Percentiles rank a stretch among this genome's conserved stretches.
These are phyloP conservation scores for Anas bahamensis DNA, from an alignment of 2,797 vertebrate genomes.

Conservation along the genomic window DNA sequence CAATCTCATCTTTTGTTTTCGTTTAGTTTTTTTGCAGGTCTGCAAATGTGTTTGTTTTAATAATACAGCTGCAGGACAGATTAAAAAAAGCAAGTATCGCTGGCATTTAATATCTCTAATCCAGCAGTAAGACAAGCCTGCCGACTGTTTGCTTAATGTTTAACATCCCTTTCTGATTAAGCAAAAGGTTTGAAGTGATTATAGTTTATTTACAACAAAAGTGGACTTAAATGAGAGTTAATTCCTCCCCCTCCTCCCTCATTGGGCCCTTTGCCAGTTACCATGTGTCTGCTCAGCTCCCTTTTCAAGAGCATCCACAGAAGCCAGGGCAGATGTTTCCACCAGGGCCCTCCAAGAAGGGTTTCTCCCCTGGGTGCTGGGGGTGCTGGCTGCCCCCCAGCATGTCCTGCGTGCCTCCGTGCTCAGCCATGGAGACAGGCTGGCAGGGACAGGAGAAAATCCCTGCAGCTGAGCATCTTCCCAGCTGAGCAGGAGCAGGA, in stretches of 20 bases:
- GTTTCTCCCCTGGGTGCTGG: background rate
- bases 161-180: slow-evolving; percentile 74
- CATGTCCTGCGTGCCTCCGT: background rate
- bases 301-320: slow-evolving; percentile 34
- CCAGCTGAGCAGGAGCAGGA: background rate
- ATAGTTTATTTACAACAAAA: slow-evolving; percentile 78
- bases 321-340: slow-evolving; percentile 50
- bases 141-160: slow-evolving; percentile 59
- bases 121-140: slow-evolving; percentile 60
- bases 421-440: background rate
- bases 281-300: slow-evolving; percentile 45
- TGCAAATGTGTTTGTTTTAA: slow-evolving; percentile 69
- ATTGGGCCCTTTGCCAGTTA: slow-evolving; percentile 26
- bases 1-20: slow-evolving; percentile 55
- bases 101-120: slow-evolving; percentile 59
- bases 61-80: slow-evolving; percentile 65
- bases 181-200: slow-evolving; percentile 75
- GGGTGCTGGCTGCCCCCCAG: background rate
- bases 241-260: slow-evolving; percentile 63
- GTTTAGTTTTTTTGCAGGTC: slow-evolving; percentile 56
- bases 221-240: slow-evolving; percentile 72
- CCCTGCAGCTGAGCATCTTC: background rate
- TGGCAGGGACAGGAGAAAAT: background rate
- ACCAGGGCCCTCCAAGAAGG: background rate
- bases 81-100: slow-evolving; percentile 33